A percentile compares a stretch with the other conserved stretches of the same genome.
phyloP scores from a whole-genome alignment of 2,113 vertebrate species.

The Empidonax traillii region DNA sequence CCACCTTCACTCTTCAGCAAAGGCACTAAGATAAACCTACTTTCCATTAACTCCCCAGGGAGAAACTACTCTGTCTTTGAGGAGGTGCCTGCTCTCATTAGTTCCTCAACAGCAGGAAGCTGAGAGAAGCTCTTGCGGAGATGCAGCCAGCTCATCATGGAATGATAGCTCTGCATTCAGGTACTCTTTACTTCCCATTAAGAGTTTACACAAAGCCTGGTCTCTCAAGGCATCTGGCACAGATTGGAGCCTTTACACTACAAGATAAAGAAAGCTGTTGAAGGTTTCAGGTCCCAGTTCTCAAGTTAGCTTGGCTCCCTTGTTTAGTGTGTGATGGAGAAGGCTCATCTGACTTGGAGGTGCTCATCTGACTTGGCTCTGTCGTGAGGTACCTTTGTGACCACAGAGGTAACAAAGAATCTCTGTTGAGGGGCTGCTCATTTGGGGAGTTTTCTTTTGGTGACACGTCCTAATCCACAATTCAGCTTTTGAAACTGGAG shows the following conservation, averaged over 20 bases:
- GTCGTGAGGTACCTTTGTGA: not conserved
- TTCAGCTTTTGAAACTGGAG: not conserved
- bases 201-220: not conserved
- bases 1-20: not conserved
- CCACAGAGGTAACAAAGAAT: not conserved
- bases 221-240: not conserved
- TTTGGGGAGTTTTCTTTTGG: not conserved
- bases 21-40: not conserved
- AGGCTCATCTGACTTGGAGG: not conserved
- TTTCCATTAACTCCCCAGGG: not conserved
- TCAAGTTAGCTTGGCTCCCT: not conserved
- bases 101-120: not conserved
- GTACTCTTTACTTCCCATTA: accelerated
- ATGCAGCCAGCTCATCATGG: not conserved
- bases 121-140: not conserved
- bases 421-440: not conserved
- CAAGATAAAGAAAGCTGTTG: not conserved
- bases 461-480: not conserved
- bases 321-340: not conserved
- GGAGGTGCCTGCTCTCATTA: not conserved
- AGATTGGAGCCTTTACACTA: not conserved
- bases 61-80: not conserved
- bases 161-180: not conserved
- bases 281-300: not conserved
- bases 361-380: not conserved